These are phyloP conservation scores for Diorhabda elongata DNA, from an alignment of 1,140 invertebrate species.

Conservation along the genomic window DNA sequence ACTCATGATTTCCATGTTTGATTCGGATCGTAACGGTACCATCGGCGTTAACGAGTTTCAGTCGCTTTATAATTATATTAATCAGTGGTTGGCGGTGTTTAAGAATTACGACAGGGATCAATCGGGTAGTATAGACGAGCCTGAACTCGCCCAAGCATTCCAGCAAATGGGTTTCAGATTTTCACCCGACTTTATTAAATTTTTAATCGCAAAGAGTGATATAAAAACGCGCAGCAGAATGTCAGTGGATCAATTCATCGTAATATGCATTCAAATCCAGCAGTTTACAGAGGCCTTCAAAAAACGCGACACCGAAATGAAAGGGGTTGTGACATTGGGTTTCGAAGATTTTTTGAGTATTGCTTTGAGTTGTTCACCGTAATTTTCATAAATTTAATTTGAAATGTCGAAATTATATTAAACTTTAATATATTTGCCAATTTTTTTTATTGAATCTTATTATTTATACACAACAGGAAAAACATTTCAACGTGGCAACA, in stretches of 20 bases:
- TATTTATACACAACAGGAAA: too few relatives aligned
- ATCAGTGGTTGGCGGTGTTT: slow-evolving; percentile 81
- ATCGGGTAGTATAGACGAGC: slow-evolving; percentile 78
- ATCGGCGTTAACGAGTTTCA: slow-evolving; percentile 85
- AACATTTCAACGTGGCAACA: too few relatives aligned
- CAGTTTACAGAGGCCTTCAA: slow-evolving; percentile 81
- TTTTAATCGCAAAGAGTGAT: slow-evolving; percentile 67
- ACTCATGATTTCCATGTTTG: slow-evolving; percentile 93
- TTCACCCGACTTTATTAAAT: slow-evolving; percentile 70
- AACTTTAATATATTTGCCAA: too few relatives aligned
- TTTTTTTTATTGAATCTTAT: too few relatives aligned
- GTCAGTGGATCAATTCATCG: slow-evolving; percentile 84
- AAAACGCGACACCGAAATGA: slow-evolving; percentile 66
- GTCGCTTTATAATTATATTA: slow-evolving; percentile 83
- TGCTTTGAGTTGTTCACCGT: slow-evolving; percentile 67
- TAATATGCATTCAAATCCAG: slow-evolving; percentile 81
- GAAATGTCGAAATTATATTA: too few relatives aligned
- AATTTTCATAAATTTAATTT: slow-evolving; percentile 28
- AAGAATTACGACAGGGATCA: slow-evolving; percentile 76
- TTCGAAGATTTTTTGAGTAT: slow-evolving; percentile 84
- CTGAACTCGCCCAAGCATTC: slow-evolving; percentile 67
- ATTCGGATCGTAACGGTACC: slow-evolving; percentile 77
- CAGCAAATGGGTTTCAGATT: slow-evolving; percentile 87
- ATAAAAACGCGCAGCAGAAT: slow-evolving; percentile 58
- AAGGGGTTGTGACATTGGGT: slow-evolving; percentile 70